These are phyloP conservation scores for Psophia crepitans DNA, from an alignment of 2,113 vertebrate species.

Conservation along the genomic window DNA sequence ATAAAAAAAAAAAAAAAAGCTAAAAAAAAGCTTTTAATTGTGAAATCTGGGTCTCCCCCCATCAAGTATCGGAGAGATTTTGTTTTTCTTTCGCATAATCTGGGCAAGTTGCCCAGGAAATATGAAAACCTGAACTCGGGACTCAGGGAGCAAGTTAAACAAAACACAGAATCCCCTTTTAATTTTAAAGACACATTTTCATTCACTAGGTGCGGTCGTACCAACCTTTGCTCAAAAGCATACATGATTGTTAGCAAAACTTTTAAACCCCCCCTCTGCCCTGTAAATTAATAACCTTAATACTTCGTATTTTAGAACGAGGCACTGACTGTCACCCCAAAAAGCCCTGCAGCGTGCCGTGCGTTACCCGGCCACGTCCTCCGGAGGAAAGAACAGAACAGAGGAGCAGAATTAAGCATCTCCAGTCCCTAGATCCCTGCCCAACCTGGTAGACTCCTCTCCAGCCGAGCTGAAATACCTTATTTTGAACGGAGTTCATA, in stretches of 20 bases:
- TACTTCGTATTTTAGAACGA: not conserved
- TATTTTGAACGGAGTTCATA: not conserved
- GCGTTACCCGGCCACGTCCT: not conserved
- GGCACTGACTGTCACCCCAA: accelerated
- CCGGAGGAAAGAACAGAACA: not conserved
- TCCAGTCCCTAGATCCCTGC: not conserved
- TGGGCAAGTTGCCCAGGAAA: conserved; percentile 57
- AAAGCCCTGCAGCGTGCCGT: not conserved
- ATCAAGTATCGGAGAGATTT: conserved; percentile 8
- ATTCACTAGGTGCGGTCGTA: not conserved
- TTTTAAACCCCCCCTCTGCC: not conserved
- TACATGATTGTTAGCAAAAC: accelerated
- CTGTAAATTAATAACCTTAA: not conserved
- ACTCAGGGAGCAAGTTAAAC: conserved; percentile 31
- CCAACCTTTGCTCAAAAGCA: not conserved
- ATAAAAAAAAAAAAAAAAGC: not conserved
- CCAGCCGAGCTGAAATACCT: not conserved
- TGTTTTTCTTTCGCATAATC: conserved; percentile 40
- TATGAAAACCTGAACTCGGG: conserved; percentile 51
- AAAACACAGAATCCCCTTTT: conserved; percentile 10
- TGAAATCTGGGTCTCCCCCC: not conserved
- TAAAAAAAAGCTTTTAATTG: not conserved
- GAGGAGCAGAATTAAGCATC: not conserved
- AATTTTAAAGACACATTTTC: not conserved
- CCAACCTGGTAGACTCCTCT: not conserved